Evolutionary conservation across 2,888 invertebrate species (phyloP).

Genomic region (Cactoblastis cactorum): DNA sequence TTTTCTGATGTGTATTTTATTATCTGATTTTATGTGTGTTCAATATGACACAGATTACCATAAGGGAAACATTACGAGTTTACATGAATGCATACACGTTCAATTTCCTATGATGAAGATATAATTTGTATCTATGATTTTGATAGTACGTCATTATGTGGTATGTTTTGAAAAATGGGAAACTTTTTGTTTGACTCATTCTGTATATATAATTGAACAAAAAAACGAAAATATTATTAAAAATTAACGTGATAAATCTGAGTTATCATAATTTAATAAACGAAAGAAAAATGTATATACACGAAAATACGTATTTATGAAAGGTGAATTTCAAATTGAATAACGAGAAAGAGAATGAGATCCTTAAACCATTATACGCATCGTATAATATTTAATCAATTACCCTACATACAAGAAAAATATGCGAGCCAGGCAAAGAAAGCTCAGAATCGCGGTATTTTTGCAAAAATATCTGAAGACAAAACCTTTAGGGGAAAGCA

Average conservation of each 20-base stretch:
- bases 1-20: slow-evolving; percentile 78
- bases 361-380: too few relatives aligned
- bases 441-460: slow-evolving; percentile 17
- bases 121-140: not conserved
- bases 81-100: slow-evolving; percentile 22
- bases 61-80: slow-evolving; percentile 61
- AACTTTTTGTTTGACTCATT: too few relatives aligned
- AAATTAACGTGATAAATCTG: too few relatives aligned
- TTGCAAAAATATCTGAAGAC: slow-evolving; percentile 37
- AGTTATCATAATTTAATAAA: too few relatives aligned
- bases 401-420: not conserved
- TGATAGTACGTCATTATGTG: not conserved
- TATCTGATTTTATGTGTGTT: slow-evolving; percentile 74
- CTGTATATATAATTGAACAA: too few relatives aligned
- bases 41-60: slow-evolving; percentile 70
- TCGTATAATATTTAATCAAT: not conserved
- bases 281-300: too few relatives aligned
- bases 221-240: too few relatives aligned
- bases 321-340: too few relatives aligned
- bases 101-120: not conserved
- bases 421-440: not conserved
- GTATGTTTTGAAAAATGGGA: not conserved
- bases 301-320: too few relatives aligned
- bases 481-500: slow-evolving; percentile 52
- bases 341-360: too few relatives aligned